Evolutionary conservation across 2,797 vertebrate species (phyloP).

Genomic region (Characodon lateralis): DNA sequence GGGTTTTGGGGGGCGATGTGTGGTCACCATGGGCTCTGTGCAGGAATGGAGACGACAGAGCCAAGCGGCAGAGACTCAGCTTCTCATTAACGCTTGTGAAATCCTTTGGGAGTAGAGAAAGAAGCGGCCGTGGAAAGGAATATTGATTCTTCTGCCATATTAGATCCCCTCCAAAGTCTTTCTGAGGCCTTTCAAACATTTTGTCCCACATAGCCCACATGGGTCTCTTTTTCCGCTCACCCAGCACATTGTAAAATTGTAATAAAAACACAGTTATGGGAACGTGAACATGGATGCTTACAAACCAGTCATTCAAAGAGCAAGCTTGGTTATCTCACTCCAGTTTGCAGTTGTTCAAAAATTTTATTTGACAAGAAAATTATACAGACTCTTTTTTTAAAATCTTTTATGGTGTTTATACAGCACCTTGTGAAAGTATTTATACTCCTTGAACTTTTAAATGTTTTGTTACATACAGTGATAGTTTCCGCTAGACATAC

Average conservation of each 20-base stretch:
- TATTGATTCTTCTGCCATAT: constrained; percentile 5
- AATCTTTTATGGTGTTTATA: too few relatives aligned
- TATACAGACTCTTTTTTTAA: too few relatives aligned
- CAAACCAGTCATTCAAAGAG: background rate
- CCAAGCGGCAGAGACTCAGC: constrained; percentile 53
- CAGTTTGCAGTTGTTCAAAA: background rate
- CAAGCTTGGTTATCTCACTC: too few relatives aligned
- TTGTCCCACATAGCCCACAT: constrained; percentile 43
- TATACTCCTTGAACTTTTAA: too few relatives aligned
- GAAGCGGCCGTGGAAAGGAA: constrained; percentile 26
- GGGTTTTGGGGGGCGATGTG: constrained; percentile 52
- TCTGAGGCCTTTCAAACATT: background rate
- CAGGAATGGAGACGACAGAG: constrained; percentile 66
- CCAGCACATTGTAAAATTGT: constrained; percentile 19
- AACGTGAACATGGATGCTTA: constrained; percentile 13
- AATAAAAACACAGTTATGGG: constrained; percentile 19
- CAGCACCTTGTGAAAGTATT: too few relatives aligned
- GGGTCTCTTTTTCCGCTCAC: constrained; percentile 28
- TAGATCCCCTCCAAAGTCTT: constrained; percentile 12
- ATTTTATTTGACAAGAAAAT: too few relatives aligned
- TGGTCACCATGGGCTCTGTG: constrained; percentile 74
- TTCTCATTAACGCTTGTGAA: constrained; percentile 52
- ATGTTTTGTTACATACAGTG: too few relatives aligned
- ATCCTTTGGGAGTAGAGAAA: constrained; percentile 11
- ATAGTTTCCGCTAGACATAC: too few relatives aligned